Base-by-base conservation (phyloP, 2,888 invertebrate species). In the Vandiemenella viatica region DNA sequence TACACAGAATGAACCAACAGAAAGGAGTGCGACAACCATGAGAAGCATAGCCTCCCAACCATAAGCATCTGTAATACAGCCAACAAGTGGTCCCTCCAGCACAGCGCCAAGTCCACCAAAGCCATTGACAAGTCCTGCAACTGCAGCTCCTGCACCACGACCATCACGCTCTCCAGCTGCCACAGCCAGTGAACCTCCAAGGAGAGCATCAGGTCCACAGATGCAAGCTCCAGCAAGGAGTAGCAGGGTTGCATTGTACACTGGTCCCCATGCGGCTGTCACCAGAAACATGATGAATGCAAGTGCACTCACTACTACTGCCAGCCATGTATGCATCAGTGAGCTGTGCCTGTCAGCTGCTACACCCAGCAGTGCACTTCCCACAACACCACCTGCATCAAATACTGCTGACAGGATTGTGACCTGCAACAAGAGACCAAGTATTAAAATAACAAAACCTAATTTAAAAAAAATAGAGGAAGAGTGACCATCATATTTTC, bases 91-190 rank as follows among this genome's bases (percentile, higher is more conserved):
- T 1, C 70, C 70, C 57, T 70, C 67, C 15, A 69, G 51, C 44
- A 69, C 66, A 3, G 67, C 67, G 2, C 70, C 70, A 44, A 70
- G 57, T 49, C 66, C 67, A 5, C 68, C 69, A 59, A 69, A 64
- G 58, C 70, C 70, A 59, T 70, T 70, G 8, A 69, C 64, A 6
- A 69, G 53, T 5, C 61, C 68, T n/a, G 67, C 66, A 16, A 68
- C 66, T 5, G 68, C 68, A 38, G 66, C 65, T 7, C 65, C 67
- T 43, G 65, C 60, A 57, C 64, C 63, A 51, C 61, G 59, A 17
- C 67, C 67, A 50, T 66, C 63, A 37, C 61, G 60, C 55, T 68
- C 67, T n/a, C 69, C 70, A 16, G 70, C 57, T 50, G 67, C 65
- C 51, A 67, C 64, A n/a, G 69, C 65, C 4, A 69, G 60, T 13